These are phyloP conservation scores for Eurystomus glaucurus DNA, from an alignment of 2,797 vertebrate species.

Conservation along the genomic window DNA sequence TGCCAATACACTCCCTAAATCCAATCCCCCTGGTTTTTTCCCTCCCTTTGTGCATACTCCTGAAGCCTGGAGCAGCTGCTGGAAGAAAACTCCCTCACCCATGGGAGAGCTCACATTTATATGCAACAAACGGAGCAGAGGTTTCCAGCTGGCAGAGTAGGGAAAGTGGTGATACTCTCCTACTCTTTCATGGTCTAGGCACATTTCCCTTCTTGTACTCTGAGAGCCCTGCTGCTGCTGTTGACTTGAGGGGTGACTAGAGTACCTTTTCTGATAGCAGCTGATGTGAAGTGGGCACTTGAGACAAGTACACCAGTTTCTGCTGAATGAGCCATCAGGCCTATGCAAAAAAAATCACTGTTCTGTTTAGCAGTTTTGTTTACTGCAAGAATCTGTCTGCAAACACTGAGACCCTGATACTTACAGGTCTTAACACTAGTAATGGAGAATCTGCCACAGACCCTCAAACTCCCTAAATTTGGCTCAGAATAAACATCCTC, in stretches of 20 bases:
- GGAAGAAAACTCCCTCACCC: background rate
- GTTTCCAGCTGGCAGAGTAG: background rate
- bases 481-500: background rate
- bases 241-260: background rate
- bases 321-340: background rate
- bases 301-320: background rate
- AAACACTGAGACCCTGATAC: background rate
- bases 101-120: background rate
- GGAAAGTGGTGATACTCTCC: background rate
- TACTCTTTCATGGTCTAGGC: background rate
- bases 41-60: background rate
- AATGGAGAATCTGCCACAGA: background rate
- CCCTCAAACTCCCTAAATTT: background rate
- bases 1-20: background rate
- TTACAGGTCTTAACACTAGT: background rate
- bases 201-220: background rate
- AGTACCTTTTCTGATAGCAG: background rate
- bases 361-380: background rate
- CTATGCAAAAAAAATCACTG: fast-evolving
- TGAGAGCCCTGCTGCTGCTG: background rate
- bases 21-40: background rate
- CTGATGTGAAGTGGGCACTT: background rate
- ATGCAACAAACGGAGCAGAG: background rate
- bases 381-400: background rate
- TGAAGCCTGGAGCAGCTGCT: background rate